Conservation (phyloP, 2,797 vertebrate species). For the Hypotaenidia philippensis region DNA sequence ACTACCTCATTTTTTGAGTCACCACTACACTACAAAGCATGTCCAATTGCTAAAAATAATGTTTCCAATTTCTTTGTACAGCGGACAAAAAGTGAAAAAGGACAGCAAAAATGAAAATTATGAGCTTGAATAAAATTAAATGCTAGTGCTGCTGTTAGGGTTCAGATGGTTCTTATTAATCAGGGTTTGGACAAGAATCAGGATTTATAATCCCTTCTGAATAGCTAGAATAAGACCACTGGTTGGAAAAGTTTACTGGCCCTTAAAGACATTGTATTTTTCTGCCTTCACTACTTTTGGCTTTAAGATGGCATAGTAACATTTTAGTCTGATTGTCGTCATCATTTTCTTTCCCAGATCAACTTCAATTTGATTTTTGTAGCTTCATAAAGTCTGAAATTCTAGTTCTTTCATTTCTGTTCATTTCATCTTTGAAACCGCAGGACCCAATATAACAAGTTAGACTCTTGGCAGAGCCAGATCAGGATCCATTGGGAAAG, state of each 20-base stretch:
- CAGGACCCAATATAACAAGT: background rate
- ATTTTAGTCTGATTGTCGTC: background rate
- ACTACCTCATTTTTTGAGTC: background rate
- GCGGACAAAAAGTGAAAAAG: background rate
- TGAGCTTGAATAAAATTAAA: background rate
- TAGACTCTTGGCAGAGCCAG: background rate
- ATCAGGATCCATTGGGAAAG: background rate
- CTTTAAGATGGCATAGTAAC: conserved; percentile 31
- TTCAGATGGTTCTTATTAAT: conserved; percentile 62
- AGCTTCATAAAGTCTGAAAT: background rate
- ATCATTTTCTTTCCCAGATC: background rate
- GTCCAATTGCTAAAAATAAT: background rate
- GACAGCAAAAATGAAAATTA: conserved; percentile 8
- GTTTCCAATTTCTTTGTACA: background rate
- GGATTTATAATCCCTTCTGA: conserved; percentile 40
- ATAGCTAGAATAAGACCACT: conserved; percentile 58
- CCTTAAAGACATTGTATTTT: conserved; percentile 29
- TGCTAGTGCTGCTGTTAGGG: background rate
- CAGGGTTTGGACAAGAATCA: conserved; percentile 26
- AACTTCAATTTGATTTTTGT: background rate
- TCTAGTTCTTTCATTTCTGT: background rate
- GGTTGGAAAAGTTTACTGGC: conserved; percentile 49
- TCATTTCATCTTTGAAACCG: background rate
- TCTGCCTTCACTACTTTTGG: conserved; percentile 49
- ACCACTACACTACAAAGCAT: too few relatives aligned